Conservation (phyloP, 2,113 vertebrate genomes). For the Thinocorus orbignyianus region DNA sequence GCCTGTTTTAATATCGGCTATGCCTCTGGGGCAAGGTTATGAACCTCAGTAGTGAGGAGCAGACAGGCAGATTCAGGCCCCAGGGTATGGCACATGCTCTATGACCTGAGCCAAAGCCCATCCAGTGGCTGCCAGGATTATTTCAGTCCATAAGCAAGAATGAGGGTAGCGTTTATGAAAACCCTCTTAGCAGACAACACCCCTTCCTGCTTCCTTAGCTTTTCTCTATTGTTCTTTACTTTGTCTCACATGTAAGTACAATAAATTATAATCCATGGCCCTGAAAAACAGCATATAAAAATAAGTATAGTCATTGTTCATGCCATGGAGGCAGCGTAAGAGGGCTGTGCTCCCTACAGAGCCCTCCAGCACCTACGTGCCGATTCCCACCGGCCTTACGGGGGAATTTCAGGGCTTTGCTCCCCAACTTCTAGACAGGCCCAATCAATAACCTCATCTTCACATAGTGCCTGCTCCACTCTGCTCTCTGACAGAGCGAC, state of each 20-base stretch:
- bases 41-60: background rate
- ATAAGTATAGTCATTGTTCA: background rate
- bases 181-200: background rate
- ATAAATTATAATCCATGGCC: background rate
- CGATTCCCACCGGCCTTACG: rapidly evolving
- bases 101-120: background rate
- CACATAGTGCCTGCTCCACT: background rate
- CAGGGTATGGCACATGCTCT: background rate
- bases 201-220: background rate
- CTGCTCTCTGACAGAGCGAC: background rate
- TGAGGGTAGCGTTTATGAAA: background rate
- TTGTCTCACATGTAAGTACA: background rate
- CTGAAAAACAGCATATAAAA: background rate
- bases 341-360: background rate
- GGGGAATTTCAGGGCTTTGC: background rate
- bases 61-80: background rate
- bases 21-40: background rate
- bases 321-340: background rate
- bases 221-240: background rate
- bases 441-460: background rate
- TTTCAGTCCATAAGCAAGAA: background rate
- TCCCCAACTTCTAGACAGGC: background rate
- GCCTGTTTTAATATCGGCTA: background rate
- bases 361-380: background rate
- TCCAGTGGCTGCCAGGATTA: background rate